These are phyloP conservation scores for Microtus ochrogaster DNA, from an alignment of 2,113 vertebrate genomes.

Conservation along the genomic window DNA sequence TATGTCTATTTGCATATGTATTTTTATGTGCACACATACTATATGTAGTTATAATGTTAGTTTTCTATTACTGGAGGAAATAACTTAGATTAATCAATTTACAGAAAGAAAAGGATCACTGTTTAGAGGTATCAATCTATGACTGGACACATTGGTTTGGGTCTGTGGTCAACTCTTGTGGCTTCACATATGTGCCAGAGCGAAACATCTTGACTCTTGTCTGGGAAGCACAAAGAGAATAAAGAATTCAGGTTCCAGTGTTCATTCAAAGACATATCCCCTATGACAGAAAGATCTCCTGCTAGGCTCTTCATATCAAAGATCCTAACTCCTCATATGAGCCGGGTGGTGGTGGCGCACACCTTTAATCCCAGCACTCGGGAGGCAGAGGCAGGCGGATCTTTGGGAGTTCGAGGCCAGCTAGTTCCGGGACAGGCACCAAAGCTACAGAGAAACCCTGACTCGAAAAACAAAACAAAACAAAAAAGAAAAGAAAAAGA, in stretches of 20 bases:
- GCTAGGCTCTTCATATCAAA: not conserved
- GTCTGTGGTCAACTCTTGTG: not conserved
- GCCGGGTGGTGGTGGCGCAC: too few relatives aligned
- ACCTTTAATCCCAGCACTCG: too few relatives aligned
- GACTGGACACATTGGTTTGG: not conserved
- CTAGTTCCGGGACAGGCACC: too few relatives aligned
- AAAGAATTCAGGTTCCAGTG: too few relatives aligned
- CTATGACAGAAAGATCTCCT: not conserved
- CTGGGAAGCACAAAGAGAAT: not conserved
- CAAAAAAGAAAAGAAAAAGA: not conserved
- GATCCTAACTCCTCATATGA: not conserved
- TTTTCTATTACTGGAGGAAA: not conserved
- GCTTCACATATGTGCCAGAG: not conserved
- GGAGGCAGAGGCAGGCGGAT: too few relatives aligned
- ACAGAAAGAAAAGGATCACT: not conserved
- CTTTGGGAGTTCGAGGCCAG: too few relatives aligned
- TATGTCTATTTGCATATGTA: not conserved
- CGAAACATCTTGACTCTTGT: not conserved
- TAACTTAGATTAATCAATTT: not conserved
- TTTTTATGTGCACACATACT: not conserved
- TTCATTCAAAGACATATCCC: not conserved
- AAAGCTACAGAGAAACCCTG: too few relatives aligned
- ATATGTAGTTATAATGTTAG: not conserved
- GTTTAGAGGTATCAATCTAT: too few relatives aligned
- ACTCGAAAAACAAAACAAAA: too few relatives aligned